These are phyloP conservation scores for Chelonus insularis DNA, from an alignment of 1,140 invertebrate genomes.

Conservation along the genomic window DNA sequence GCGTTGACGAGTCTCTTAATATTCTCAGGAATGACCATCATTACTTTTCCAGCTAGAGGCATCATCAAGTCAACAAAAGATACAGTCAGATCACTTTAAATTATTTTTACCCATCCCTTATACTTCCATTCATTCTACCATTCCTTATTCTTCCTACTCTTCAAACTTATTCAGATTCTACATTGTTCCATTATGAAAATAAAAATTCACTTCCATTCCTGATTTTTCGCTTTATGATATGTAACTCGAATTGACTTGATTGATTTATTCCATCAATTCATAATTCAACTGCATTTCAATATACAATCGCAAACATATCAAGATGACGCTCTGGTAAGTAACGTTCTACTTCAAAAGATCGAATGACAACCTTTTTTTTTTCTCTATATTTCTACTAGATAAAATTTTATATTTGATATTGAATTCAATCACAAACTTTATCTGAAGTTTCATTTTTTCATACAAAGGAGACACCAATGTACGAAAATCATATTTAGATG, in stretches of 20 bases:
- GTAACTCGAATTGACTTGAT: not conserved
- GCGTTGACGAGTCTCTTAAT: conserved; percentile 26
- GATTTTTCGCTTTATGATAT: not conserved
- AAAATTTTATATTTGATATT: too few species aligned
- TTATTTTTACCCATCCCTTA: not conserved
- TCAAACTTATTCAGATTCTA: not conserved
- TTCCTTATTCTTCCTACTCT: not conserved
- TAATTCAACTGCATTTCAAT: conserved; percentile 1
- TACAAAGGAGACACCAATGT: too few species aligned
- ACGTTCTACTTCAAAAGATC: too few species aligned
- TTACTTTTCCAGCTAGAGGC: conserved; percentile 26
- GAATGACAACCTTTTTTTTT: too few species aligned
- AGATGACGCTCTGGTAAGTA: too few species aligned
- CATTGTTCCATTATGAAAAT: not conserved
- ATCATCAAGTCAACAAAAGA: conserved; percentile 39
- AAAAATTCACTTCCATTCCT: too few species aligned
- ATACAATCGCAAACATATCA: conserved; percentile 27
- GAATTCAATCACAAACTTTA: too few species aligned
- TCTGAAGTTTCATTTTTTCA: too few species aligned
- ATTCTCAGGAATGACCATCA: conserved; percentile 18
- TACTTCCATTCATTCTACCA: not conserved
- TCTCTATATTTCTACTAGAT: too few species aligned
- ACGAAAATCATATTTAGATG: too few species aligned
- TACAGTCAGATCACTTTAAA: conserved; percentile 2
- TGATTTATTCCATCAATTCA: not conserved